Conservation (phyloP, 2,797 vertebrate species). For the Hirundo rustica region DNA sequence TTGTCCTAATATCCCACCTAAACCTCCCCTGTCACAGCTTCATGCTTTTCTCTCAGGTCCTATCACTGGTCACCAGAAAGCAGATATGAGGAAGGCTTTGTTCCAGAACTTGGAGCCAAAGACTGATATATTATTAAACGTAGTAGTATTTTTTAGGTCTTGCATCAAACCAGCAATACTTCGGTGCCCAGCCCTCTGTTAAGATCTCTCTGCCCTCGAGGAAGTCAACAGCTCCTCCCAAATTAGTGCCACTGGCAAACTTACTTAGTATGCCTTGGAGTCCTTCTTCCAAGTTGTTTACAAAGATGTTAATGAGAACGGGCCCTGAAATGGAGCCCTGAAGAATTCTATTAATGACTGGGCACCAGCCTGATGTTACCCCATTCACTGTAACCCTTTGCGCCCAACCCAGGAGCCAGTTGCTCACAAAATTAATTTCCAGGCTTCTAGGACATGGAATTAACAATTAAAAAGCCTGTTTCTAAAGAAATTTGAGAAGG, state of each 20-base stretch:
- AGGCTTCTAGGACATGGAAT: neutral
- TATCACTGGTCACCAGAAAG: neutral
- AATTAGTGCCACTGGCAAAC: neutral
- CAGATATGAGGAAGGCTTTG: neutral
- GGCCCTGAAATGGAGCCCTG: neutral
- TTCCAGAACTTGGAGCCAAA: neutral
- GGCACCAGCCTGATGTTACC: neutral
- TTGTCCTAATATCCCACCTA: neutral
- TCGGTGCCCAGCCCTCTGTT: neutral
- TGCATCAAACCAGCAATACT: neutral
- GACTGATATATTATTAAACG: neutral
- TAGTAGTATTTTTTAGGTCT: neutral
- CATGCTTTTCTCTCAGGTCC: neutral
- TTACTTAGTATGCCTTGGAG: neutral
- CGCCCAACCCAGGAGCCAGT: fast-evolving
- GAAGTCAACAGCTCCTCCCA: neutral
- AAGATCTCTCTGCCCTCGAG: neutral
- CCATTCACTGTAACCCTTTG: neutral
- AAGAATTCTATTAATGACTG: neutral
- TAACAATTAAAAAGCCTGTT: neutral
- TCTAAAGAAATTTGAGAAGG: neutral
- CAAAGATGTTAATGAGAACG: neutral
- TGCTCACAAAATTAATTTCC: neutral
- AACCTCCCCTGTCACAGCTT: neutral
- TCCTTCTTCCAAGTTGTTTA: neutral